phyloP scores from a whole-genome alignment of 2,888 invertebrate genomes.

The Notocelia uddmanniana region DNA sequence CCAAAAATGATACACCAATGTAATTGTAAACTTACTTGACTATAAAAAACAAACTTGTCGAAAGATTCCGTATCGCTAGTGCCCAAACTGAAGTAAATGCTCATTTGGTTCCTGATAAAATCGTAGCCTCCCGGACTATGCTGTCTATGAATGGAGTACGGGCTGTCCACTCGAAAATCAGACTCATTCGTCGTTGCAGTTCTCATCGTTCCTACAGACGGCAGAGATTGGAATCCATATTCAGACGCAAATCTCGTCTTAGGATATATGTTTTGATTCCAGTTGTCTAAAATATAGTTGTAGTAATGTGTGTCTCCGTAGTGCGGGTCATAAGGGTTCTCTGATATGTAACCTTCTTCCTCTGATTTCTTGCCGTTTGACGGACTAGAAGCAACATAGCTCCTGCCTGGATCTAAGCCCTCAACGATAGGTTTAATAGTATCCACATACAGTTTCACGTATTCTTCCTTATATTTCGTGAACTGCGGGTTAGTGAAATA shows the following conservation, averaged over 20 bases:
- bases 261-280: constrained; percentile 92
- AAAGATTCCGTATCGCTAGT: constrained; percentile 84
- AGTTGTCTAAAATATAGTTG: constrained; percentile 92
- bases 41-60: constrained; percentile 91
- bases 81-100: constrained; percentile 87
- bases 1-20: background rate
- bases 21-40: constrained; percentile 87
- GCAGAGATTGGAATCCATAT: constrained; percentile 97
- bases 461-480: constrained; percentile 89
- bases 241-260: constrained; percentile 96
- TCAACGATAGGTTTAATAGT: constrained; percentile 89
- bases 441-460: constrained; percentile 92
- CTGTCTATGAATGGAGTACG: constrained; percentile 92
- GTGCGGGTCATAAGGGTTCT: constrained; percentile 90
- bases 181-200: constrained; percentile 82
- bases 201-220: constrained; percentile 89
- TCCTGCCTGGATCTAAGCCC: constrained; percentile 86
- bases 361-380: constrained; percentile 92
- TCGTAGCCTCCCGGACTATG: constrained; percentile 92
- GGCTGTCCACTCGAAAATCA: constrained; percentile 84
- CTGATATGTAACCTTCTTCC: constrained; percentile 91
- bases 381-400: constrained; percentile 95
- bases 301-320: constrained; percentile 98
- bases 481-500: constrained; percentile 85
- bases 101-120: constrained; percentile 87